These are phyloP conservation scores for Burhinus bistriatus DNA, from an alignment of 2,113 vertebrate genomes.

Conservation along the genomic window DNA sequence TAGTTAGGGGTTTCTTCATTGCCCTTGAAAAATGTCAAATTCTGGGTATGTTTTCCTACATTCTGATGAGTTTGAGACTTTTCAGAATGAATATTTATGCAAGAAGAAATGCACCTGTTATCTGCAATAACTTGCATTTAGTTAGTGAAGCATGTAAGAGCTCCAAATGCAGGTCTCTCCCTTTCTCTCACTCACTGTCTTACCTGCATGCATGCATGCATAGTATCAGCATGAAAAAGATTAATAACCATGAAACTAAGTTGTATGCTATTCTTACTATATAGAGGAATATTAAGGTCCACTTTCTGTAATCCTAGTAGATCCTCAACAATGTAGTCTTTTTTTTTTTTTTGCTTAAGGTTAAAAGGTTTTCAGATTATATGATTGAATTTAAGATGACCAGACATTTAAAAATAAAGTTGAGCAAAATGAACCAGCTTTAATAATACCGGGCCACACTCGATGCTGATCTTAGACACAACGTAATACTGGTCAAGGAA, in stretches of 20 bases:
- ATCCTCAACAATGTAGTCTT: not conserved
- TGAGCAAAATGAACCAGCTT: not conserved
- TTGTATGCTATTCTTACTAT: not conserved
- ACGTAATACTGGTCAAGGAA: not conserved
- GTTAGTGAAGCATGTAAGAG: not conserved
- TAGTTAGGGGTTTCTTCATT: not conserved
- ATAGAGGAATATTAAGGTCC: not conserved
- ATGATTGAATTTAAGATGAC: not conserved
- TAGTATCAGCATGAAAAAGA: not conserved
- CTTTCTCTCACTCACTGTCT: not conserved
- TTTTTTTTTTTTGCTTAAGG: not conserved
- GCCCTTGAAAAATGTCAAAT: not conserved
- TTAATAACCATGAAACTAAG: not conserved
- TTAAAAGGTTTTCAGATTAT: not conserved
- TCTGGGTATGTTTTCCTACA: not conserved
- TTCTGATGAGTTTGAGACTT: not conserved
- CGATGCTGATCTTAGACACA: not conserved
- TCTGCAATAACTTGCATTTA: not conserved
- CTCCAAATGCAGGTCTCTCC: not conserved
- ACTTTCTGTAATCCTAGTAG: not conserved
- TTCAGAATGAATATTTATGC: not conserved
- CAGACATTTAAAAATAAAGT: not conserved
- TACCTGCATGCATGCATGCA: accelerated
- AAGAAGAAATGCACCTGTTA: not conserved
- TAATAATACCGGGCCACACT: not conserved